Conservation (phyloP, 2,888 invertebrate genomes). For the Heliconius erato region DNA sequence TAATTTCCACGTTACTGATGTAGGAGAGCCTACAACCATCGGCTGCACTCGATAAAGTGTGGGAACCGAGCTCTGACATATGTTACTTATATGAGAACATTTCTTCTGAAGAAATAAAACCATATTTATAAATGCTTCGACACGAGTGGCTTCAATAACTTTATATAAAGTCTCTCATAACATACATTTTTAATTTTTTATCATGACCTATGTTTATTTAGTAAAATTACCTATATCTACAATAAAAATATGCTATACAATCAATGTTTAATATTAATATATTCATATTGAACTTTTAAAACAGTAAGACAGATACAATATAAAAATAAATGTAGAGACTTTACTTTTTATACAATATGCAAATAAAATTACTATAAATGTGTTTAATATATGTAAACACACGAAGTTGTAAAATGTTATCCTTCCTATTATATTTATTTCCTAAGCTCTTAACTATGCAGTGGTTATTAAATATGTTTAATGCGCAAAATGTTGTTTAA, state of each 20-base stretch:
- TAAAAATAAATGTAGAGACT: neutral
- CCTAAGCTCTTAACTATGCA: neutral
- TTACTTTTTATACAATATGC: neutral
- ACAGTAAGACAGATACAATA: neutral
- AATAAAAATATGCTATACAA: neutral
- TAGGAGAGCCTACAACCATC: constrained; percentile 1
- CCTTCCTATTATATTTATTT: neutral
- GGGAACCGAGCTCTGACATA: constrained; percentile 53
- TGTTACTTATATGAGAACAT: constrained; percentile 48
- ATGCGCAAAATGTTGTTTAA: constrained; percentile 1
- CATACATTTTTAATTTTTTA: neutral
- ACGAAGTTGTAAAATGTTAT: neutral
- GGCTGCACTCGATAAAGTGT: constrained; percentile 41
- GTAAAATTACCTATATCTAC: neutral
- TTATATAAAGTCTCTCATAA: neutral
- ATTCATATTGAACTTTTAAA: neutral
- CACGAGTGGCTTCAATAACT: constrained; percentile 1
- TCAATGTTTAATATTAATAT: neutral
- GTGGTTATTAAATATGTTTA: neutral
- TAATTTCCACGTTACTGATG: neutral
- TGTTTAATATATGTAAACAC: neutral
- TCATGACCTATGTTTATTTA: neutral
- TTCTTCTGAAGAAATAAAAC: constrained; percentile 40
- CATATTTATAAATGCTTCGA: constrained; percentile 23
- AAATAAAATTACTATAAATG: neutral